Conservation (phyloP, 2,888 invertebrate genomes). For the Troilus luridus region DNA sequence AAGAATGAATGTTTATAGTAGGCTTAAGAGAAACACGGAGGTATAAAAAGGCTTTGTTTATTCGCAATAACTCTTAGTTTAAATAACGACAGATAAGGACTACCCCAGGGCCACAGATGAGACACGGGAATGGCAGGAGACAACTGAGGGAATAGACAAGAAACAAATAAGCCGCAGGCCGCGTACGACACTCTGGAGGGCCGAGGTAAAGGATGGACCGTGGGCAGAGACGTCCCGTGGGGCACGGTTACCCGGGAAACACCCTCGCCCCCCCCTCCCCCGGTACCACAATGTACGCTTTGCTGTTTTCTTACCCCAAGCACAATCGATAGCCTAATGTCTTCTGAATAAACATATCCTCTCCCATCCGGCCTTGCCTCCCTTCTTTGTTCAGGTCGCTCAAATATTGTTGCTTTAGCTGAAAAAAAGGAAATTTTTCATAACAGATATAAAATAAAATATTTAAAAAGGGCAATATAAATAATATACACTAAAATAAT, state of each 20-base stretch:
- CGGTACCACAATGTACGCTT: conserved; percentile 35
- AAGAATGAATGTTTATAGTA: too few species aligned
- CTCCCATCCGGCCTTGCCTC: neutral
- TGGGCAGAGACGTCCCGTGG: conserved; percentile 51
- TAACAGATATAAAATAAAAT: too few species aligned
- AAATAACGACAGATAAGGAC: neutral
- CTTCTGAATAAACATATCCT: conserved; percentile 50
- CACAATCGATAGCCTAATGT: conserved; percentile 50
- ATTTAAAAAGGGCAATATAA: too few species aligned
- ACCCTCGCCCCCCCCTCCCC: neutral
- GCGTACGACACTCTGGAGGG: conserved; percentile 17
- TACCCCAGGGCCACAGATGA: neutral
- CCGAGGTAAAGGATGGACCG: conserved; percentile 50
- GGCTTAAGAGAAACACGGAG: neutral
- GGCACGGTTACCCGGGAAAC: conserved; percentile 48
- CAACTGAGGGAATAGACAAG: conserved; percentile 15
- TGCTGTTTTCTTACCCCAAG: conserved; percentile 48
- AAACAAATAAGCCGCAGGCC: neutral
- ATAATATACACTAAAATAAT: too few species aligned
- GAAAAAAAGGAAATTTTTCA: neutral
- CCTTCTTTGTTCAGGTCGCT: neutral
- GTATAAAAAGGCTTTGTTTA: neutral
- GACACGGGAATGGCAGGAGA: neutral
- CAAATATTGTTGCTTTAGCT: neutral
- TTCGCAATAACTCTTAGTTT: neutral